phyloP scores from a whole-genome alignment of 1,140 invertebrate genomes.

The Penaeus japonicus region DNA sequence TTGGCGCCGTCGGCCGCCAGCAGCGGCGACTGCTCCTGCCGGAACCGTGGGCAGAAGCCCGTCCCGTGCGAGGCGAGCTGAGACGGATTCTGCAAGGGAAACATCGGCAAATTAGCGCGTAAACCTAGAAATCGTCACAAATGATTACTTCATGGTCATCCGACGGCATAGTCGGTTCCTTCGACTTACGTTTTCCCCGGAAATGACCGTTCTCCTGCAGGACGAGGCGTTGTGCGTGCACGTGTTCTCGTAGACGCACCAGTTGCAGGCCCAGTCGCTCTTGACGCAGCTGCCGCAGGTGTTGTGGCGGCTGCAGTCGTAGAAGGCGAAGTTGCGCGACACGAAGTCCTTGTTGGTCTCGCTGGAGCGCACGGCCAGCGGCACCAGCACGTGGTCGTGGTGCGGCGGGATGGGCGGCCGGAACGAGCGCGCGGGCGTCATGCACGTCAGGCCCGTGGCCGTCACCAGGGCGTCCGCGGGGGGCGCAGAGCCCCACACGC shows the following conservation, averaged over 20 bases:
- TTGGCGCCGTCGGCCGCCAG: slow-evolving; percentile 87
- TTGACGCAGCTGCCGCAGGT: slow-evolving; percentile 86
- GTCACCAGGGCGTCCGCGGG: slow-evolving; percentile 87
- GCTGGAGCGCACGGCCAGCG: slow-evolving; percentile 89
- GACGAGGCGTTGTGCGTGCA: slow-evolving; percentile 87
- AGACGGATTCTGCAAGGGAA: slow-evolving; percentile 79
- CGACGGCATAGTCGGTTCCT: too few relatives aligned
- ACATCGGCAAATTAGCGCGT: too few relatives aligned
- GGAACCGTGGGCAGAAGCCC: slow-evolving; percentile 82
- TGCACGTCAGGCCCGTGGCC: slow-evolving; percentile 80
- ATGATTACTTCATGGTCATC: too few relatives aligned
- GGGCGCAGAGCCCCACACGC: slow-evolving; percentile 81
- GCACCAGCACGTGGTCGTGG: slow-evolving; percentile 87
- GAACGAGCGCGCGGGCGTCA: slow-evolving; percentile 80
- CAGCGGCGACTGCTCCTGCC: slow-evolving; percentile 71
- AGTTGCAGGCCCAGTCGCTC: slow-evolving; percentile 91
- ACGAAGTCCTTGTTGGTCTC: slow-evolving; percentile 97
- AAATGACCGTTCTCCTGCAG: slow-evolving; percentile 84
- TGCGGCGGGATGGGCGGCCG: slow-evolving; percentile 77
- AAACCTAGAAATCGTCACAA: too few relatives aligned
- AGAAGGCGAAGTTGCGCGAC: slow-evolving; percentile 90
- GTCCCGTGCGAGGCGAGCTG: slow-evolving; percentile 77
- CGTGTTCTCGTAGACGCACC: slow-evolving; percentile 95
- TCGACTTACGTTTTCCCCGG: slow-evolving; percentile 81
- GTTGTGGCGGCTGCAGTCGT: slow-evolving; percentile 88